A percentile compares a stretch with the other conserved stretches of the same genome.
phyloP scores from a whole-genome alignment of 2,888 invertebrate species.

The Fabriciana adippe region DNA sequence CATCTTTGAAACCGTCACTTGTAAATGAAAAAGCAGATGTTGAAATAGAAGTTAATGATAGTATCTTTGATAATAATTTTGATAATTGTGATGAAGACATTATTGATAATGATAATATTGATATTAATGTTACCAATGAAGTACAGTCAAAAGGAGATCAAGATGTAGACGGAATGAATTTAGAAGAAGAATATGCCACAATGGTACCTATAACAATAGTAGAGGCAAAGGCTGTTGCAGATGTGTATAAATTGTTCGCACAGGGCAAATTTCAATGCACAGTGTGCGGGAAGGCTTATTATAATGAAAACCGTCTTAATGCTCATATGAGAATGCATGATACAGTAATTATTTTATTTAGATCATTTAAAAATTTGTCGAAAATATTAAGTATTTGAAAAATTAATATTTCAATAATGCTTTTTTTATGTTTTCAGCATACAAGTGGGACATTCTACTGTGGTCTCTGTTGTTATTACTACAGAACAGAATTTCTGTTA shows the following conservation, averaged over 20 bases:
- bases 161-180: conserved; percentile 55
- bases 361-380: background rate
- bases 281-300: conserved; percentile 59
- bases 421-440: conserved; percentile 54
- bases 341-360: conserved; percentile 51
- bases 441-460: conserved; percentile 62
- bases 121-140: conserved; percentile 6
- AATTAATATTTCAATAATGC: background rate
- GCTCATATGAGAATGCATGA: conserved; percentile 70
- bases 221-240: conserved; percentile 66
- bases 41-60: conserved; percentile 25
- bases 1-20: background rate
- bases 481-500: conserved; percentile 69
- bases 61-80: conserved; percentile 36
- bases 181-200: conserved; percentile 69
- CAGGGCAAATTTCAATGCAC: conserved; percentile 57
- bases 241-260: conserved; percentile 60
- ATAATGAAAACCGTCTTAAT: conserved; percentile 54
- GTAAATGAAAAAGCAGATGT: conserved; percentile 8
- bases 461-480: conserved; percentile 64
- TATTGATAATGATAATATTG: conserved; percentile 35
- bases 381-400: background rate
- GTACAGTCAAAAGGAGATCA: conserved; percentile 27
- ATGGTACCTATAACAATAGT: conserved; percentile 60
- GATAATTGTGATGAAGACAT: conserved; percentile 31